Base-by-base conservation (phyloP, 2,113 vertebrate genomes). In the Corvus hawaiiensis region DNA sequence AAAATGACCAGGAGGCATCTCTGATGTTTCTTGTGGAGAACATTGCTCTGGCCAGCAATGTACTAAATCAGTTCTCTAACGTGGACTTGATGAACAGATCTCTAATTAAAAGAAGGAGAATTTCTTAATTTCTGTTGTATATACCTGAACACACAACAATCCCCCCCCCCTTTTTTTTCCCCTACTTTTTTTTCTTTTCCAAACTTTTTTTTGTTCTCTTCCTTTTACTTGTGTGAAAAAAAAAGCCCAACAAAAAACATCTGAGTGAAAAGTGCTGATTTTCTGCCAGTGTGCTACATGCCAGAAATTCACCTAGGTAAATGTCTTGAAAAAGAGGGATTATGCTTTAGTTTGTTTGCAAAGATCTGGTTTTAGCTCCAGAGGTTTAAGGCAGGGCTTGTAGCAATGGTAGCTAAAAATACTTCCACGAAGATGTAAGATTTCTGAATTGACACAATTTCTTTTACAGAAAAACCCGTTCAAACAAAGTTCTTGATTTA, bases 161-260 rank as follows among this genome's bases (percentile, higher is more conserved):
- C 0, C 9, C 4, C 6, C 1, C 3, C 3, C 3, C 0, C 6
- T 3, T 3, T 43, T 63, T 75, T 35, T 66, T 77, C 8, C 11
- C 10, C 5, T 2, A 46, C 1, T 3, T 51, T 35, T 67, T 77
- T 61, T 61, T 2, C 19, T 73, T 89, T 66, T 46, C 18, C 56
- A 39, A 55, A 21, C 6, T 27, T 52, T 19, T 6, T 58, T 49
- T 58, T n/a, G 3, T 56, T 28, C 12, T 83, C 41, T 71, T 87
- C 15, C 24, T 64, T 82, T 79, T 55, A 51, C 14, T 64, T 63
- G 3, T 43, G 17, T 49, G 27, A 56, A 46, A 44, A 94, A 19
- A 44, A 44, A 44, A 44, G 6, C 14, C 23, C 23, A 39, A 30
- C 6, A 41, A 56, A 44, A 77, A 37, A 3, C 46, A 67, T 17